Evolutionary conservation across 2,888 invertebrate genomes (phyloP).

Genomic region (Patella caerulea): DNA sequence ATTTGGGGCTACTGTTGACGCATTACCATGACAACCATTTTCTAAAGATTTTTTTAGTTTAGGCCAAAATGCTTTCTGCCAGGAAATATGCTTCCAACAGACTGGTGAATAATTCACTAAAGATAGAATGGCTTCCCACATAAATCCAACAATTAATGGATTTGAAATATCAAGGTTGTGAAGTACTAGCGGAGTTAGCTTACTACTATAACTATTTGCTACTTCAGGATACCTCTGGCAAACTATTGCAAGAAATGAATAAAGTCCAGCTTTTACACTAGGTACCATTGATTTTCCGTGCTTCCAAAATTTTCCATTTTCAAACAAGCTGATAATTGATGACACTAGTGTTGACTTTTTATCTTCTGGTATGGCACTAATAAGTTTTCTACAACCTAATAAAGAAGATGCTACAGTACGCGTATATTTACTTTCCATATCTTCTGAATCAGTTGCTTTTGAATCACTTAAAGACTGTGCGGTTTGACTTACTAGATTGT

Average conservation of each 20-base stretch:
- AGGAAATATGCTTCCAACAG: conserved; percentile 80
- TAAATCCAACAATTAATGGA: conserved; percentile 77
- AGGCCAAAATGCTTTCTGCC: conserved; percentile 82
- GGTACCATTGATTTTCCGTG: conserved; percentile 55
- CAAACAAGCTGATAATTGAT: conserved; percentile 75
- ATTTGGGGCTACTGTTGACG: conserved; percentile 81
- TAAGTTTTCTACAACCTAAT: conserved; percentile 78
- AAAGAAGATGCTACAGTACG: conserved; percentile 79
- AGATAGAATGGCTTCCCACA: conserved; percentile 83
- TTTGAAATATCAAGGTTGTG: conserved; percentile 81
- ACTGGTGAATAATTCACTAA: conserved; percentile 71
- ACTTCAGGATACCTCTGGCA: conserved; percentile 77
- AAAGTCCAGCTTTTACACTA: conserved; percentile 77
- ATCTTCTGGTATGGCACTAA: conserved; percentile 75
- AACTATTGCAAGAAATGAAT: conserved; percentile 75
- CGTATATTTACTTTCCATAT: conserved; percentile 80
- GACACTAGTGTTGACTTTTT: conserved; percentile 56
- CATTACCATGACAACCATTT: conserved; percentile 84
- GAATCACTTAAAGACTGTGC: conserved; percentile 69
- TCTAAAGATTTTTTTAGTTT: conserved; percentile 80
- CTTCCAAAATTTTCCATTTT: conserved; percentile 82
- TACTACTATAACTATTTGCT: conserved; percentile 75
- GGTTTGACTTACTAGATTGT: conserved; percentile 78
- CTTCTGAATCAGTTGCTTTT: conserved; percentile 76
- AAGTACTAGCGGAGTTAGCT: conserved; percentile 77